phyloP scores from a whole-genome alignment of 2,888 invertebrate species.

The Phaonia tiefii region DNA sequence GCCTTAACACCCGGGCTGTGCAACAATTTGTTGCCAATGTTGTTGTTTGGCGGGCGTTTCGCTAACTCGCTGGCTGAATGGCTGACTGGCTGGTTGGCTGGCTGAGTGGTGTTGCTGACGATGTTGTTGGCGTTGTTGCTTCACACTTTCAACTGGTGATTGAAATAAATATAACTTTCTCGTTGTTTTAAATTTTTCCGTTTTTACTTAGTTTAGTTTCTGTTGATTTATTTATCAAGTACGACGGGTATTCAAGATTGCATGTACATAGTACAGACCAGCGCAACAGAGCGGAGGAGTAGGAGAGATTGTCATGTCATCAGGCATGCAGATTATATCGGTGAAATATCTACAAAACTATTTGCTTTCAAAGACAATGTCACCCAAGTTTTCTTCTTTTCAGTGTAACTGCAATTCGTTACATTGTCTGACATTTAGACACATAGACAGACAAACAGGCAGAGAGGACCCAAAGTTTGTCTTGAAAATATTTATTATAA shows the following conservation, averaged over 20 bases:
- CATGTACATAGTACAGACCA: neutral
- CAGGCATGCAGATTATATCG: slow-evolving; percentile 29
- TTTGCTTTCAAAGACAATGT: slow-evolving; percentile 21
- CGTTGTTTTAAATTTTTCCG: neutral
- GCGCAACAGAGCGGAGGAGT: neutral
- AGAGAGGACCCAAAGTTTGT: neutral
- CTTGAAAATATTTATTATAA: slow-evolving; percentile 20
- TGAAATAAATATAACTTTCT: slow-evolving; percentile 11
- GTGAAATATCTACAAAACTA: slow-evolving; percentile 16
- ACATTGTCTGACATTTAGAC: neutral
- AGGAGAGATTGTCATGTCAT: neutral
- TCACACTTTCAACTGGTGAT: slow-evolving; percentile 23
- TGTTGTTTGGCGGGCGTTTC: slow-evolving; percentile 2
- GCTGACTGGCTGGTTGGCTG: too few relatives aligned
- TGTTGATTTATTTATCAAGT: neutral
- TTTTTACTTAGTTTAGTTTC: neutral
- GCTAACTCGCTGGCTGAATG: neutral
- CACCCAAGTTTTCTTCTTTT: slow-evolving; percentile 11
- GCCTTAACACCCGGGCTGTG: slow-evolving; percentile 20
- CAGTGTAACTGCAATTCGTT: neutral
- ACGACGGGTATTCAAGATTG: neutral
- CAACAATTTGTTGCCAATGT: slow-evolving; percentile 12
- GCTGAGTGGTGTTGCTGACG: neutral
- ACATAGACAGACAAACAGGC: slow-evolving; percentile 12
- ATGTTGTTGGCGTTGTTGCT: neutral